phyloP scores from a whole-genome alignment of 2,113 vertebrate species.

The Aviceda subcristata region DNA sequence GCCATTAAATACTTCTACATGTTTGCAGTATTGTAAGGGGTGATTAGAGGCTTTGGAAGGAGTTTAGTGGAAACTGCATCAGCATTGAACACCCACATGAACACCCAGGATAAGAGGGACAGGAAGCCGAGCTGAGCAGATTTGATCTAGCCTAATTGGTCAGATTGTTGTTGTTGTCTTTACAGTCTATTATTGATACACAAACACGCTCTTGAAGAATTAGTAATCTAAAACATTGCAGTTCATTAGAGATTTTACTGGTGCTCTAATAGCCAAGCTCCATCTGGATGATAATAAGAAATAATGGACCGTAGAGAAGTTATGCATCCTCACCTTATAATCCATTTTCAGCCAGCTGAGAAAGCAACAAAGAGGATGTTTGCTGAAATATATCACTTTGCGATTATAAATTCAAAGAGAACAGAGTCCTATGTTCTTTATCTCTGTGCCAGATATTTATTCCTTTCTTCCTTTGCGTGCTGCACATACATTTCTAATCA shows the following conservation, averaged over 20 bases:
- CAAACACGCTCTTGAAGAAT: constrained; percentile 23
- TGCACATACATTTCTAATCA: background rate
- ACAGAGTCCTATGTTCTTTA: background rate
- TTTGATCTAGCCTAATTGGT: constrained; percentile 40
- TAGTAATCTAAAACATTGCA: background rate
- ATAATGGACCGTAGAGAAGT: constrained; percentile 7
- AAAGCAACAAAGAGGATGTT: background rate
- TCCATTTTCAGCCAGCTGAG: constrained; percentile 32
- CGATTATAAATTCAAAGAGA: background rate
- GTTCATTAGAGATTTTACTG: constrained; percentile 29
- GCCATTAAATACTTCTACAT: background rate
- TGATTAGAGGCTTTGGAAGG: background rate
- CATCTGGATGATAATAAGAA: constrained; percentile 42
- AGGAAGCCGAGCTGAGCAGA: background rate
- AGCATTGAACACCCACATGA: background rate
- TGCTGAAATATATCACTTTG: background rate
- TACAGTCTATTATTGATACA: constrained; percentile 6
- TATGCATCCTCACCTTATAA: constrained; percentile 22
- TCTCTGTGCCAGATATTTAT: background rate
- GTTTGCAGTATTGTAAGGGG: background rate
- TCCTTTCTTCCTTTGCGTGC: background rate
- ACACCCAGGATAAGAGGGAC: background rate
- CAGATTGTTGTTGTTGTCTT: background rate
- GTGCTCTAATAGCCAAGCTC: background rate
- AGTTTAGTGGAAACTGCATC: background rate